phyloP scores from a whole-genome alignment of 2,888 invertebrate species.

The Tanytarsus gracilentus region DNA sequence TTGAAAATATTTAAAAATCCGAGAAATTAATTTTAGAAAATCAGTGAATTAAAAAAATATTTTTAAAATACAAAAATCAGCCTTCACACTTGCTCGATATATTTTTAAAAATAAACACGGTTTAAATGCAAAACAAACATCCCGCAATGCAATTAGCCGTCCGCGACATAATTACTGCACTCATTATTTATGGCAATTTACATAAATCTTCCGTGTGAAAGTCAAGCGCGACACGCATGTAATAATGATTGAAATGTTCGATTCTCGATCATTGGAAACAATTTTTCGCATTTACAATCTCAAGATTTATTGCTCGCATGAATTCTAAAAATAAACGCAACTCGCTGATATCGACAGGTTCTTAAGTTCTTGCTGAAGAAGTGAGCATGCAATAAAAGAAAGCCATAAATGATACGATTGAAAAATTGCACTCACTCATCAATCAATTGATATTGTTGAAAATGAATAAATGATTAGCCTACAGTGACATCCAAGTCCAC shows the following conservation, averaged over 20 bases:
- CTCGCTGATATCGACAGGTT: neutral
- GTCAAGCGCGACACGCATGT: neutral
- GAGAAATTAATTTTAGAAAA: too few species aligned
- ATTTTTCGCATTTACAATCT: slow-evolving; percentile 4
- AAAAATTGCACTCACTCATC: slow-evolving; percentile 1
- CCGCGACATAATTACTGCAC: neutral
- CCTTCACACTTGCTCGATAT: too few species aligned
- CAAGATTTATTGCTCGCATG: slow-evolving; percentile 1
- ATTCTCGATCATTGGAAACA: neutral
- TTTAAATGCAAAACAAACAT: too few species aligned
- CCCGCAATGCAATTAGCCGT: too few species aligned
- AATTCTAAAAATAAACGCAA: neutral
- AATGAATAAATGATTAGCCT: slow-evolving; percentile 6
- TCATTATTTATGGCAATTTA: neutral
- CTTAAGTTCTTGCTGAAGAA: neutral
- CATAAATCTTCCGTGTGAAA: neutral
- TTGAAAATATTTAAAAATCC: too few species aligned
- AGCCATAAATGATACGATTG: neutral
- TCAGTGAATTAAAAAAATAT: too few species aligned
- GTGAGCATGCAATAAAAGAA: neutral
- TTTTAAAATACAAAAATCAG: too few species aligned
- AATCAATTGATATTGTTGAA: slow-evolving; percentile 1
- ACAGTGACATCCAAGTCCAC: neutral
- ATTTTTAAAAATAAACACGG: too few species aligned
- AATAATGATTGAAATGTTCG: slow-evolving; percentile 3